Conservation (phyloP, 92 coral and sea anemone species). For the Phenganax subtilis region DNA sequence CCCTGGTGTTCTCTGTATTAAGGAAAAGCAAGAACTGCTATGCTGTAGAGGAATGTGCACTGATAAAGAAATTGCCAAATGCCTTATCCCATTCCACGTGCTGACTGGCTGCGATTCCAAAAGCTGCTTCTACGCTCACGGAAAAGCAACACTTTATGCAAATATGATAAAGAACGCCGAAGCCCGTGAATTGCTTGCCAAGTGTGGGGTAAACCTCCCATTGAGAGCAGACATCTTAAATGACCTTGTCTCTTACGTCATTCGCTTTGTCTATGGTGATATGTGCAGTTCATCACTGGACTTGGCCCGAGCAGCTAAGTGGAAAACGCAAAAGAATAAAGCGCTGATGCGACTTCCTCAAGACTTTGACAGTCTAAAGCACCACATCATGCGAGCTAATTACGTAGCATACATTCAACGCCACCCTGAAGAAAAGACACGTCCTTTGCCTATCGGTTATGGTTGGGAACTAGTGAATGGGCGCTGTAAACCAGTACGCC, state of each 20-base stretch:
- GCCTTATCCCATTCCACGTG: slow-evolving; percentile 19
- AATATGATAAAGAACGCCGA: slow-evolving; percentile 3
- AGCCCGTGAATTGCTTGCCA: background rate
- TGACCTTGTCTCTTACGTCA: slow-evolving; percentile 1
- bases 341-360: slow-evolving; percentile 20
- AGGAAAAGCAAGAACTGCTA: slow-evolving; percentile 13
- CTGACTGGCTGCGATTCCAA: slow-evolving; percentile 2
- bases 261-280: slow-evolving; percentile 16
- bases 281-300: too few relatives aligned
- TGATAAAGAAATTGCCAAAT: slow-evolving; percentile 11
- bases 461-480: slow-evolving; percentile 37
- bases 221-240: background rate
- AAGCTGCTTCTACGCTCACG: too few relatives aligned
- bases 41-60: slow-evolving; percentile 10
- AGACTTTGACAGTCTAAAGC: slow-evolving; percentile 20
- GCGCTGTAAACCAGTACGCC: slow-evolving; percentile 21
- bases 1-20: slow-evolving; percentile 16
- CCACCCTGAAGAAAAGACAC: background rate
- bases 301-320: slow-evolving; percentile 6
- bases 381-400: slow-evolving; percentile 26
- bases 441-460: slow-evolving; percentile 30
- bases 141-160: background rate
- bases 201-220: slow-evolving; percentile 11
- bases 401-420: slow-evolving; percentile 16
- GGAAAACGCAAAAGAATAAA: slow-evolving; percentile 22